phyloP scores from a whole-genome alignment of 2,888 invertebrate genomes.

The Dastarcus helophoroides region DNA sequence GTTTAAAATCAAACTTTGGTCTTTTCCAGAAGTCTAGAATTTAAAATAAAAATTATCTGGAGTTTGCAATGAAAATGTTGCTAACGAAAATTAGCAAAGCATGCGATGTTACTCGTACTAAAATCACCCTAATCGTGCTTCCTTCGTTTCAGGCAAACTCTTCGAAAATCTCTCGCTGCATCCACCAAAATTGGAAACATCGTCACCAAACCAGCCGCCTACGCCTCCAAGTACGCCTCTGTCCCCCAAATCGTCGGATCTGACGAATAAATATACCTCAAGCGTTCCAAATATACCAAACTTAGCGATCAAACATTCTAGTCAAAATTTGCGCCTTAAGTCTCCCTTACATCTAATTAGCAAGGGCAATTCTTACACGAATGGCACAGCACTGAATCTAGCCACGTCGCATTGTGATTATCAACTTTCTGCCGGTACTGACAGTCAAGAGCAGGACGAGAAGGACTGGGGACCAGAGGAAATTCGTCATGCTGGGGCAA shows the following conservation, averaged over 20 bases:
- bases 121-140: no score
- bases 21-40: no score
- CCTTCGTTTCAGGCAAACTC: conserved; percentile 37
- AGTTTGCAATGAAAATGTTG: no score
- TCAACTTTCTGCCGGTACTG: no score
- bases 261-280: conserved; percentile 18
- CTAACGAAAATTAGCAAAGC: no score
- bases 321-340: conserved; percentile 22
- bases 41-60: no score
- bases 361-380: conserved; percentile 4
- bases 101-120: no score
- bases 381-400: conserved; percentile 2
- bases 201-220: conserved; percentile 38
- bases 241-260: conserved; percentile 30
- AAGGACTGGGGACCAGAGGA: no score
- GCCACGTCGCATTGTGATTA: conserved; percentile 2
- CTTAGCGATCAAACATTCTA: conserved; percentile 27
- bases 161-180: conserved; percentile 37
- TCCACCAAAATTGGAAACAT: conserved; percentile 9
- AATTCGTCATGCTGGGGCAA: no score
- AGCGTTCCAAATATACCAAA: conserved; percentile 24
- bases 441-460: no score
- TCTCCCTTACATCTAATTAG: conserved; percentile 10
- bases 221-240: conserved; percentile 41
- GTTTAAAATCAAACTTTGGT: no score